Conservation (phyloP, 1,140 invertebrate genomes). For the Homarus americanus region DNA sequence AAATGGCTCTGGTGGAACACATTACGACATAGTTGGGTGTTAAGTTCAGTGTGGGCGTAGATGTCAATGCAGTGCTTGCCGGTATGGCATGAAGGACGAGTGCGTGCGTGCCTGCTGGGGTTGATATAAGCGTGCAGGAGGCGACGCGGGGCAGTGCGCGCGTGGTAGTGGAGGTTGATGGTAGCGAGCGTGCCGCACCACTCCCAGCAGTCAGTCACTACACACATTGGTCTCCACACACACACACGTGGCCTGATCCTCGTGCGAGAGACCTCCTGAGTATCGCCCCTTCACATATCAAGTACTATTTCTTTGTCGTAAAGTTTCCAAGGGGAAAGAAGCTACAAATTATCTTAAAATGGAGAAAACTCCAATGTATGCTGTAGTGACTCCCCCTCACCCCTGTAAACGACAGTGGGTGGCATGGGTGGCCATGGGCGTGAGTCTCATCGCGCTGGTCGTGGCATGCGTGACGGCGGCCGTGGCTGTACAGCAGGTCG, state of each 20-base stretch:
- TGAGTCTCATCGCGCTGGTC: slow-evolving; percentile 45
- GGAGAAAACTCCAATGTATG: slow-evolving; percentile 50
- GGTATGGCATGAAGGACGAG: neutral
- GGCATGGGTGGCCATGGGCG: slow-evolving; percentile 38
- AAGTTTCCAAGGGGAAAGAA: no score
- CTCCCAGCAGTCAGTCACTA: neutral
- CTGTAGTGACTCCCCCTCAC: slow-evolving; percentile 36
- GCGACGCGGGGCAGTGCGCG: neutral
- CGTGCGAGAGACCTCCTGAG: no score
- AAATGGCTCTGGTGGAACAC: neutral
- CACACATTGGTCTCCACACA: neutral
- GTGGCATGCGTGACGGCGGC: slow-evolving; percentile 29
- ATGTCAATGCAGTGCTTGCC: slow-evolving; percentile 3
- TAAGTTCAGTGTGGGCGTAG: neutral
- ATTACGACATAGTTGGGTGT: neutral
- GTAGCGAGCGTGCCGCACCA: neutral
- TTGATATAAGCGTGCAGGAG: neutral
- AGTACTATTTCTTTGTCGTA: no score
- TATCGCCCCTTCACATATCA: no score
- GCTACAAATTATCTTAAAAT: neutral
- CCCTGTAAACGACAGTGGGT: slow-evolving; percentile 26
- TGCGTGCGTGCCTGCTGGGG: neutral
- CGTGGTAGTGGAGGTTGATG: neutral
- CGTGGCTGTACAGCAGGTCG: slow-evolving; percentile 28
- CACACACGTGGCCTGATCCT: neutral